Evolutionary conservation across 2,797 vertebrate species (phyloP).

Genomic region (Hydrophis major): DNA sequence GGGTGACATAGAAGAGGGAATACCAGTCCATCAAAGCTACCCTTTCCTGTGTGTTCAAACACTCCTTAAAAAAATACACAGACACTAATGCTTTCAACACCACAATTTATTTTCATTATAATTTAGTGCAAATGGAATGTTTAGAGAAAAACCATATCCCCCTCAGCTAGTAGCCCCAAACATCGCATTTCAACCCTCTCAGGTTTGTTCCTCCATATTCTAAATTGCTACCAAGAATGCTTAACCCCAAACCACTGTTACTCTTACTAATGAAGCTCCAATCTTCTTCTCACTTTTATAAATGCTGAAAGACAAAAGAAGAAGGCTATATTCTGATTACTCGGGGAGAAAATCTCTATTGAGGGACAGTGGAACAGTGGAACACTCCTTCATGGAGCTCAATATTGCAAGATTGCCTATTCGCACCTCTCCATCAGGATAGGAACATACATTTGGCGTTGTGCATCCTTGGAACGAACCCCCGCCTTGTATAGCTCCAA

Average conservation of each 20-base stretch:
- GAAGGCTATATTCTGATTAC: not conserved
- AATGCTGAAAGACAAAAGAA: not conserved
- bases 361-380: not conserved
- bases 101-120: not conserved
- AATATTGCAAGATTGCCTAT: fast-evolving
- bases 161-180: not conserved
- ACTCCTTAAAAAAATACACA: not conserved
- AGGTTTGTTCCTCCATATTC: not conserved
- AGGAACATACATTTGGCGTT: not conserved
- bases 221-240: not conserved
- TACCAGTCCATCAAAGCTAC: not conserved
- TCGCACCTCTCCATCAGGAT: fast-evolving
- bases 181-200: not conserved
- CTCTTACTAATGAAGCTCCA: not conserved
- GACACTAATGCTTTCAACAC: not conserved
- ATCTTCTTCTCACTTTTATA: not conserved
- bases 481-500: not conserved
- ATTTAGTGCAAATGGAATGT: not conserved
- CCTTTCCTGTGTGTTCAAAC: not conserved
- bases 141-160: not conserved
- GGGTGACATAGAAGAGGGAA: not conserved
- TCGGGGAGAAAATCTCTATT: too few relatives aligned
- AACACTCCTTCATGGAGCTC: not conserved
- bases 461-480: fast-evolving
- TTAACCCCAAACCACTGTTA: not conserved